Evolutionary conservation across 2,113 vertebrate genomes (phyloP).

Genomic region (Rhea americana): DNA sequence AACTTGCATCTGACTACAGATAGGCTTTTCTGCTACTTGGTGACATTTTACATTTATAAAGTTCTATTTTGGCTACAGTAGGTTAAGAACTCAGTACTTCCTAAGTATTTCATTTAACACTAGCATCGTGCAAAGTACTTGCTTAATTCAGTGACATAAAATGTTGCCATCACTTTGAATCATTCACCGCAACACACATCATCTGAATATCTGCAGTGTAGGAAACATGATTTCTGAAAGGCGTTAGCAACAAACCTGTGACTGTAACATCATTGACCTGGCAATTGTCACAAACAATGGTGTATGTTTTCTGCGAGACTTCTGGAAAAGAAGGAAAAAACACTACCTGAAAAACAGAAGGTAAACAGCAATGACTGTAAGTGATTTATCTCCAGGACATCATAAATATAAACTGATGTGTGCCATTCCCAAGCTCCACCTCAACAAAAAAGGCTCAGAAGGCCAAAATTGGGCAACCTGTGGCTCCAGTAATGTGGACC

Average conservation of each 20-base stretch:
- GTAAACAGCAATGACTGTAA: not conserved
- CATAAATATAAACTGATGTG: not conserved
- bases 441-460: not conserved
- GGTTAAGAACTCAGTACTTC: not conserved
- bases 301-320: constrained; percentile 74
- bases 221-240: not conserved
- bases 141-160: not conserved
- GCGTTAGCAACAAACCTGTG: constrained; percentile 77
- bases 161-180: not conserved
- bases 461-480: not conserved
- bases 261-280: constrained; percentile 83
- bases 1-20: not conserved
- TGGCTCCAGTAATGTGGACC: not conserved
- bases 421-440: not conserved
- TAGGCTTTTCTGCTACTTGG: not conserved
- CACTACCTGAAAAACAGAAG: constrained; percentile 77
- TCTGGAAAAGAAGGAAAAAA: constrained; percentile 85
- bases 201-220: not conserved
- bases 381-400: not conserved
- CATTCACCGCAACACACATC: not conserved
- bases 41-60: not conserved
- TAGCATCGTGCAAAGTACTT: not conserved
- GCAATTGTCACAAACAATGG: constrained; percentile 88
- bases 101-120: not conserved
- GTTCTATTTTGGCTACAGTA: not conserved